phyloP scores from a whole-genome alignment of 2,797 vertebrate species.

The Labroides dimidiatus region DNA sequence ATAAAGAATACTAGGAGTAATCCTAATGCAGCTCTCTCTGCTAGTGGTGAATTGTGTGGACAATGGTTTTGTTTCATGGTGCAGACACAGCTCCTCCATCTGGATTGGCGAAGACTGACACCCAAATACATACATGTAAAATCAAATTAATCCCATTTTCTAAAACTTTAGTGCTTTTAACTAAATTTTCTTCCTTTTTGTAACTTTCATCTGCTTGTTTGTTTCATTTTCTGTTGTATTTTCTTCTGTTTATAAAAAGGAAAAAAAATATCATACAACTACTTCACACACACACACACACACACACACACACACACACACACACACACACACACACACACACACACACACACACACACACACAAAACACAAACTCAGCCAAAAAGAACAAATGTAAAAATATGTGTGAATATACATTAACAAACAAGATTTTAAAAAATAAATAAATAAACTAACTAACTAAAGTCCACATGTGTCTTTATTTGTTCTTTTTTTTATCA shows the following conservation, averaged over 20 bases:
- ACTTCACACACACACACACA: too few relatives aligned
- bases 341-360: too few relatives aligned
- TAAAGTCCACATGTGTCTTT: neutral
- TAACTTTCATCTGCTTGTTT: neutral
- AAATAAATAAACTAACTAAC: neutral
- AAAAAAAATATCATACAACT: too few relatives aligned
- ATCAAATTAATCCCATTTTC: neutral
- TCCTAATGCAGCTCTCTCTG: constrained; percentile 2
- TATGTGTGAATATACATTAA: neutral
- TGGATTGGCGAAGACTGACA: constrained; percentile 65
- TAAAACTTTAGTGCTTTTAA: neutral
- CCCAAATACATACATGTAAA: constrained; percentile 1
- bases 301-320: too few relatives aligned
- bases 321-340: too few relatives aligned
- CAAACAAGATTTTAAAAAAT: neutral
- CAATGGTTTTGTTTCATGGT: constrained; percentile 42
- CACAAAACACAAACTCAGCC: too few relatives aligned
- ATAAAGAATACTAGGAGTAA: neutral
- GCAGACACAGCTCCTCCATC: constrained; percentile 82
- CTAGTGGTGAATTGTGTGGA: constrained; percentile 23
- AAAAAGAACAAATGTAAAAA: neutral
- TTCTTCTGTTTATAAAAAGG: too few relatives aligned
- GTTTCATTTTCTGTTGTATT: too few relatives aligned
- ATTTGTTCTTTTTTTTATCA: constrained; percentile 16
- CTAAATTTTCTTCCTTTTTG: neutral